These are phyloP conservation scores for Phorcus lineatus DNA, from an alignment of 2,888 invertebrate genomes.

Conservation along the genomic window DNA sequence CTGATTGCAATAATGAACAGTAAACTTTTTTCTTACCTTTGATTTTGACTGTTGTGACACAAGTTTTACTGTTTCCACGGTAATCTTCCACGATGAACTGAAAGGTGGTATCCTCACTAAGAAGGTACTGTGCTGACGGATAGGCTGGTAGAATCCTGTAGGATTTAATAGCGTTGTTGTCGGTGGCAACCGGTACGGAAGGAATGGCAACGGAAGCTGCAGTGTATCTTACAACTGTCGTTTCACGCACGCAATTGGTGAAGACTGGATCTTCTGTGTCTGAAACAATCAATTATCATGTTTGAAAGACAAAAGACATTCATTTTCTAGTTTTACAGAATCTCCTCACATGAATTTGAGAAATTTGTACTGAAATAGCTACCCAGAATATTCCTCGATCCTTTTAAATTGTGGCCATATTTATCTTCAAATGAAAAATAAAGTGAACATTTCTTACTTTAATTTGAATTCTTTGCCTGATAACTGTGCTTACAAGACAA, in stretches of 20 bases:
- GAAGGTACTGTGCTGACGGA: slow-evolving; percentile 37
- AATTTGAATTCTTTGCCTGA: too few species aligned
- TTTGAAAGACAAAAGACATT: background rate
- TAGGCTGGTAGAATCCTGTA: slow-evolving; percentile 34
- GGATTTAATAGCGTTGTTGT: slow-evolving; percentile 48
- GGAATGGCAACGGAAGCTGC: slow-evolving; percentile 24
- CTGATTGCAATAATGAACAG: too few species aligned
- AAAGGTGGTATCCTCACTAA: slow-evolving; percentile 78
- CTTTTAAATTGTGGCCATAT: too few species aligned
- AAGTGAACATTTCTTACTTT: too few species aligned
- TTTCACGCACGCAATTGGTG: slow-evolving; percentile 21
- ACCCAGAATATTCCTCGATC: too few species aligned
- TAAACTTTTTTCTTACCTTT: too few species aligned
- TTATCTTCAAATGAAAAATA: too few species aligned
- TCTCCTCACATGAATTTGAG: too few species aligned
- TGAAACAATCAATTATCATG: slow-evolving; percentile 30
- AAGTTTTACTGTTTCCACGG: slow-evolving; percentile 96
- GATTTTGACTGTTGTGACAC: slow-evolving; percentile 88
- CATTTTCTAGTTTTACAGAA: background rate
- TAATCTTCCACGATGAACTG: slow-evolving; percentile 97
- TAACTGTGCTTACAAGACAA: too few species aligned
- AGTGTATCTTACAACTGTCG: background rate
- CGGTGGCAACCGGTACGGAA: slow-evolving; percentile 32
- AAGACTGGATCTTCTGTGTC: slow-evolving; percentile 45
- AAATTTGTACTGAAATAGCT: too few species aligned